Conservation (phyloP, 2,797 vertebrate genomes). For the Amblyopsis hoosieri region DNA sequence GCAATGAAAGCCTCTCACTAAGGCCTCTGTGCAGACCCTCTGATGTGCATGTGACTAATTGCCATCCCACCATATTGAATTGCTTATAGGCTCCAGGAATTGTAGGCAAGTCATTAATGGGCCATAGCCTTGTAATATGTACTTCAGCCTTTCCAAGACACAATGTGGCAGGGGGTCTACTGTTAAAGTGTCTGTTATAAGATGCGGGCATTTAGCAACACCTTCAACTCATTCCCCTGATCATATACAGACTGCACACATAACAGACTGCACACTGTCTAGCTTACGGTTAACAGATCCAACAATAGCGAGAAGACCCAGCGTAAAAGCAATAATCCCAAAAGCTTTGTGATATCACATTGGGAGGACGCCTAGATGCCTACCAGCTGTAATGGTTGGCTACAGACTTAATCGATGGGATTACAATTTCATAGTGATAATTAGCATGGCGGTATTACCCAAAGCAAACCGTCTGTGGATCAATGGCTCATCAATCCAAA, state of each 20-base stretch:
- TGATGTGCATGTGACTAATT: constrained; percentile 9
- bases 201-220: neutral
- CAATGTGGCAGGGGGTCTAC: too few species aligned
- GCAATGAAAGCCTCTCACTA: constrained; percentile 34
- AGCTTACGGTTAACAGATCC: constrained; percentile 12
- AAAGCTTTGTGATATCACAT: constrained; percentile 27
- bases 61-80: constrained; percentile 14
- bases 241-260: neutral
- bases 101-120: neutral
- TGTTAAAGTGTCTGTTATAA: too few species aligned
- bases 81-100: neutral
- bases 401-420: constrained; percentile 14
- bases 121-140: neutral
- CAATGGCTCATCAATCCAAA: constrained; percentile 1
- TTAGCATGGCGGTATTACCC: constrained; percentile 11
- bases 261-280: neutral
- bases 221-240: neutral
- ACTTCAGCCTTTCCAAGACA: neutral
- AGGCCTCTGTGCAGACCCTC: constrained; percentile 9
- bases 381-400: constrained; percentile 21
- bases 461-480: constrained; percentile 17
- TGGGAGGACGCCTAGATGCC: constrained; percentile 15
- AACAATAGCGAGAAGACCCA: constrained; percentile 2
- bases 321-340: constrained; percentile 13
- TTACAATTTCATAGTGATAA: constrained; percentile 22